These are phyloP conservation scores for Tinamus guttatus DNA, from an alignment of 2,113 vertebrate species.

Conservation along the genomic window DNA sequence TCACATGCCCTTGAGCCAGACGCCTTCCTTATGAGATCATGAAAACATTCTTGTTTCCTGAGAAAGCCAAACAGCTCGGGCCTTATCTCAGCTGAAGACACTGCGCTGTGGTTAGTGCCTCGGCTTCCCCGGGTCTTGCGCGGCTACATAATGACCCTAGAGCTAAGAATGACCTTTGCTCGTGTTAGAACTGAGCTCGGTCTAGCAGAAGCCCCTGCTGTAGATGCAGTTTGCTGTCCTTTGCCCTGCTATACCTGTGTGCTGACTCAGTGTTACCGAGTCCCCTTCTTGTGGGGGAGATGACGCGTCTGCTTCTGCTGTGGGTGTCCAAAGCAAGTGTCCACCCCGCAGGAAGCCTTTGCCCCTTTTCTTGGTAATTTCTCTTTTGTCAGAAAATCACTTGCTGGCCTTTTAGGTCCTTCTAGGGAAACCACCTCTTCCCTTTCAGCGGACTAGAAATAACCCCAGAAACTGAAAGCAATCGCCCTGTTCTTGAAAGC, in stretches of 20 bases:
- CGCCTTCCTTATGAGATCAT: background rate
- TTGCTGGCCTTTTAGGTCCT: background rate
- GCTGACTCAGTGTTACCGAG: background rate
- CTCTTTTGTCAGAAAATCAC: background rate
- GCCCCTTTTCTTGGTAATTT: constrained; percentile 27
- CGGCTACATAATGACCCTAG: background rate
- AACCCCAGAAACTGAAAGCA: constrained; percentile 4
- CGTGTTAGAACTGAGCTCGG: background rate
- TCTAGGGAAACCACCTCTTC: background rate
- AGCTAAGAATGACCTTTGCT: constrained; percentile 36
- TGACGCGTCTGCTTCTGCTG: background rate
- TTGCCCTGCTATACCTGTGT: background rate
- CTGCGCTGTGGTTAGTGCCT: too few relatives aligned
- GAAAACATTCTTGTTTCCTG: constrained; percentile 29
- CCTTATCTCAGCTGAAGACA: too few relatives aligned
- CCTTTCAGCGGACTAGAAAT: constrained; percentile 19
- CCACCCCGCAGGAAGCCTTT: constrained; percentile 26
- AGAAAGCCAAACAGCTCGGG: too few relatives aligned
- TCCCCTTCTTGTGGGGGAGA: background rate
- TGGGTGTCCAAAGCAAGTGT: background rate
- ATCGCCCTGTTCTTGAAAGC: constrained; percentile 45
- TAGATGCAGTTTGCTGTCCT: constrained; percentile 41
- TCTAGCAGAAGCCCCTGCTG: background rate
- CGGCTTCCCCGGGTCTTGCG: too few relatives aligned
- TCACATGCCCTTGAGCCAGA: background rate